phyloP scores from a whole-genome alignment of 1,140 invertebrate genomes.

The Cylas formicarius region DNA sequence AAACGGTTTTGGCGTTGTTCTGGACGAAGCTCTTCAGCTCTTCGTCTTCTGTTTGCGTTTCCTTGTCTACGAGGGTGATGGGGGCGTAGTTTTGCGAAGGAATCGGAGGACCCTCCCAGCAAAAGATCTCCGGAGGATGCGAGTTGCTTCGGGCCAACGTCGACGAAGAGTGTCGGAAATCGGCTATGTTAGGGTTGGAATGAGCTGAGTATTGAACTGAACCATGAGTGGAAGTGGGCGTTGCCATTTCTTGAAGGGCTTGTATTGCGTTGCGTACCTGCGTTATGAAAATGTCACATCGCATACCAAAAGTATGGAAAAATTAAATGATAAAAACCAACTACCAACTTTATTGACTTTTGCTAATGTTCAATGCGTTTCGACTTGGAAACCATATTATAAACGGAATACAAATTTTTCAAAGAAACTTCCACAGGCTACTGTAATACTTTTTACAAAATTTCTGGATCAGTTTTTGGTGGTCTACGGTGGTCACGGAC shows the following conservation, averaged over 20 bases:
- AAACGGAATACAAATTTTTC: no score
- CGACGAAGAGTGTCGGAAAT: conserved; percentile 38
- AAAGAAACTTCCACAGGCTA: no score
- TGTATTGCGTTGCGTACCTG: conserved; percentile 74
- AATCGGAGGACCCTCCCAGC: conserved; percentile 49
- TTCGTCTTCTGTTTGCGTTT: conserved; percentile 45
- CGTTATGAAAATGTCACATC: conserved; percentile 12
- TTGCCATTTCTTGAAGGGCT: conserved; percentile 70
- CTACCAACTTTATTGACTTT: no score
- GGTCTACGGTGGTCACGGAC: no score
- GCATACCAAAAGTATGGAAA: not conserved
- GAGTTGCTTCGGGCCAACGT: conserved; percentile 64
- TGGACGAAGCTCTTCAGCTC: conserved; percentile 44
- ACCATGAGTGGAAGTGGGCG: conserved; percentile 49
- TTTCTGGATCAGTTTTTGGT: no score
- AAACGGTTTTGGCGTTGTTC: conserved; percentile 44
- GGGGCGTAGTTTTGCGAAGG: conserved; percentile 23
- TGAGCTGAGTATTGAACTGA: conserved; percentile 50
- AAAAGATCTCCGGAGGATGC: conserved; percentile 73
- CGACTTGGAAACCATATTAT: no score
- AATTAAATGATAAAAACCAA: no score
- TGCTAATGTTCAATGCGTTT: no score
- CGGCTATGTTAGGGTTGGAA: conserved; percentile 61
- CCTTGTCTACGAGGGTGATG: conserved; percentile 32
- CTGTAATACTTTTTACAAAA: no score